These are phyloP conservation scores for Triplophysa yarkandensis DNA, from an alignment of 2,797 vertebrate species.

Conservation along the genomic window DNA sequence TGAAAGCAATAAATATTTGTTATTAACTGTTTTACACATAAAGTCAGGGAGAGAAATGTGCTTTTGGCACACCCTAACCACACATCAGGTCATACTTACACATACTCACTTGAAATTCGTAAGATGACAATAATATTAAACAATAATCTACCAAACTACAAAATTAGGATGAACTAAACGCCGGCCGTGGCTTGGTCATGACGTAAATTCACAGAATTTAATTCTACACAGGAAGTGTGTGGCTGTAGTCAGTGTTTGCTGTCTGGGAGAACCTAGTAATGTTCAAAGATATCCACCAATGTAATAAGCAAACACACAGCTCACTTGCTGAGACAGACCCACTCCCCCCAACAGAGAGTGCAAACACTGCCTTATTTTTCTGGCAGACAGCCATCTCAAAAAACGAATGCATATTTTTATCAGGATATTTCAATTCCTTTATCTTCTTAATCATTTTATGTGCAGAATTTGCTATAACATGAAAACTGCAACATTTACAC, in stretches of 20 bases:
- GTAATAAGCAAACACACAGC: conserved; percentile 40
- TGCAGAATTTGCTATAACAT: background rate
- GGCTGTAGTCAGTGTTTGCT: conserved; percentile 37
- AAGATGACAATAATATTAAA: too few species aligned
- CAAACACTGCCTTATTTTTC: conserved; percentile 28
- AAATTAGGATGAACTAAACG: too few species aligned
- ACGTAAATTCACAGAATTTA: conserved; percentile 8
- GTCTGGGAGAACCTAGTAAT: conserved; percentile 15
- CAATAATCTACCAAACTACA: too few species aligned
- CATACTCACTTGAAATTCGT: too few species aligned
- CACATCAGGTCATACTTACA: too few species aligned
- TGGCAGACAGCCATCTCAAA: conserved; percentile 11
- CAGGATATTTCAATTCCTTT: background rate
- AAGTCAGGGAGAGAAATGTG: too few species aligned
- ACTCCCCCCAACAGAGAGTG: conserved; percentile 23
- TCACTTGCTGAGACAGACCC: conserved; percentile 14
- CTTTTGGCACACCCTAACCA: too few species aligned
- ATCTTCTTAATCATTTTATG: background rate
- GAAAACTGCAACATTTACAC: background rate
- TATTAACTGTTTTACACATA: too few species aligned
- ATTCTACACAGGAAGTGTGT: background rate
- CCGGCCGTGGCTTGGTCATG: background rate
- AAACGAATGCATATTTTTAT: background rate
- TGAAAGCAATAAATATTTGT: too few species aligned
- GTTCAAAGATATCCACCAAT: conserved; percentile 43